Evolutionary conservation across 1,140 invertebrate species (phyloP).

Genomic region (Leptinotarsa defecta): DNA sequence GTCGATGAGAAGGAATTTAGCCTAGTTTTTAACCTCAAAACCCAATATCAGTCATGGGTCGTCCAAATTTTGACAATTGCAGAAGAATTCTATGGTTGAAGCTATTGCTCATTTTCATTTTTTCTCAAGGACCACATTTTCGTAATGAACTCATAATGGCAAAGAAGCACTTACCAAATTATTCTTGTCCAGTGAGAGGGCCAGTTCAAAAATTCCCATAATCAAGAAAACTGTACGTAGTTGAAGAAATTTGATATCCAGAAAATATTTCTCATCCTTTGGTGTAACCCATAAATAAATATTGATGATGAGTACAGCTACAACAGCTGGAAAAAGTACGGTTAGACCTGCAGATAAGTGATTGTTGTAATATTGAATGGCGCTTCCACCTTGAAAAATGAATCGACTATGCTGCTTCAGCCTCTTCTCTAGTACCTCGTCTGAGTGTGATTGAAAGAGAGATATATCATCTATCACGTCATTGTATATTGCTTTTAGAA

Average conservation of each 20-base stretch:
- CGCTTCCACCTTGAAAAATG: not conserved
- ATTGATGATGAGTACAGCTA: slow-evolving; percentile 21
- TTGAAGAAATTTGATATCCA: not conserved
- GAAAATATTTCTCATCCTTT: not conserved
- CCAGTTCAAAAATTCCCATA: not conserved
- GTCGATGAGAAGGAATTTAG: no score
- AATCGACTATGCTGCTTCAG: not conserved
- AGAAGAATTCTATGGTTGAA: no score
- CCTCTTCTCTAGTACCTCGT: not conserved
- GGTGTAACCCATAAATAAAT: slow-evolving; percentile 24
- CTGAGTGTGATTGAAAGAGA: no score
- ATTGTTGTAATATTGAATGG: not conserved
- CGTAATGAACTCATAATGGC: no score
- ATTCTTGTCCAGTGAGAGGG: no score
- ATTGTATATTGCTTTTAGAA: not conserved
- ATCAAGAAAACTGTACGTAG: not conserved
- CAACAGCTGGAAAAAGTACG: not conserved
- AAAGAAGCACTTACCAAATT: no score
- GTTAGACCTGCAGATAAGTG: not conserved
- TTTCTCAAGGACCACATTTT: no score
- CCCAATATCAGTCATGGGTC: no score
- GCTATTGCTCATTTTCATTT: no score
- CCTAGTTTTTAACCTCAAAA: no score
- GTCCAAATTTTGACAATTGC: no score
- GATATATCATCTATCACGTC: no score